Evolutionary conservation across 2,797 vertebrate species (phyloP), one percentile per base, ranked within the genome.

Genomic region (Leucoraja ocellata): DNA sequence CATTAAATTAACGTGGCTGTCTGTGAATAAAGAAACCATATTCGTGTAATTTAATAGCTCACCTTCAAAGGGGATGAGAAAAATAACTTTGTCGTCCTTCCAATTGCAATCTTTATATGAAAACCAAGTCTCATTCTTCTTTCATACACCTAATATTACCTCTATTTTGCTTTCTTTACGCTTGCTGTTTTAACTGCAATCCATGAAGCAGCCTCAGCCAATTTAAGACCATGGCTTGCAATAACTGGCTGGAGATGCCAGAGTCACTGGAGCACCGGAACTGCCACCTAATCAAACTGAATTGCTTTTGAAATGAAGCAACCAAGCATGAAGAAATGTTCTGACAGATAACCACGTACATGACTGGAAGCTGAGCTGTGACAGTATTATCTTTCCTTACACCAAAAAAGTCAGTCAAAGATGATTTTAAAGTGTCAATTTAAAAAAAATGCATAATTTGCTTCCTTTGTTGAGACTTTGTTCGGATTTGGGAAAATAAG

Each of bases 261-360:
- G n/a, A 84, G 25, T 13, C 54, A 61, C 25, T 84, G 58, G 25
- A 58, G 32, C 81, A 78, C 77, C 16, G 77, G 77, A 78, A 78
- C n/a, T 78, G 77, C 32, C 77, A 78, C 77, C 77, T 78, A 36
- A 78, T 78, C 77, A 36, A 78, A 78, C 2, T 36, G 3, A 78
- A 78, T 78, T 78, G 77, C 77, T 78, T 78, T 78, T 78, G 77
- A 78, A 78, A 78, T 78, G 77, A 78, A 78, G n/a, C 32, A 78
- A 78, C 10, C 32, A 78, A 78, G 77, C 77, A 78, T 78, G 77
- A 78, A 36, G 32, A 36, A 78, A 78, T 78, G 77, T 78, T 78
- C 77, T 14, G 25, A 78, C 77, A 78, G 32, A 78, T 78, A 78
- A 78, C 77, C 11, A 36, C 16, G 10, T 36, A 78, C 32, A 78